Percentiles rank a stretch among this genome's conserved stretches.
Evolutionary conservation across 1,140 invertebrate genomes (phyloP).

Genomic region (Colletes gigas): DNA sequence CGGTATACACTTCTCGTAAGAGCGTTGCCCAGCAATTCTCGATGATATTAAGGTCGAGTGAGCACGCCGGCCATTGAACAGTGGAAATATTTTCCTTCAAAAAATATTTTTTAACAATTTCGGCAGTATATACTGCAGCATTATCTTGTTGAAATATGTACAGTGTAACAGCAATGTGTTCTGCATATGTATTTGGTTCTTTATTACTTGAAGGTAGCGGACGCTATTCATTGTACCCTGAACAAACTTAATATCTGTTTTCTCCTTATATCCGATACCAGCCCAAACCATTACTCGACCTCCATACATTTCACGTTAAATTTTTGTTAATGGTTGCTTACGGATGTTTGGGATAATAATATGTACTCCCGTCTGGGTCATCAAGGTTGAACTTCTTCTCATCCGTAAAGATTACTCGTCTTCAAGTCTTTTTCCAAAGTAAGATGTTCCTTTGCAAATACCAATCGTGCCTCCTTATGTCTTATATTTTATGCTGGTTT

Average conservation of each 20-base stretch:
- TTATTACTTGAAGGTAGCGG: no score
- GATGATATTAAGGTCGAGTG: background rate
- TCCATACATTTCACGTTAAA: background rate
- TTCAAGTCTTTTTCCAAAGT: no score
- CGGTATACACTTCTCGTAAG: background rate
- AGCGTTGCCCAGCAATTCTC: background rate
- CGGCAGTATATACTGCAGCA: background rate
- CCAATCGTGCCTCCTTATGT: background rate
- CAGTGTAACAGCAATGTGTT: background rate
- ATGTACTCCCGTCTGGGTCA: no score
- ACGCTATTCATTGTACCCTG: background rate
- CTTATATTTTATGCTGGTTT: background rate
- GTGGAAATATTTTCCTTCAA: background rate
- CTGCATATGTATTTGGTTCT: background rate
- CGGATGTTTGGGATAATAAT: background rate
- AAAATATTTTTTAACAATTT: constrained; percentile 5
- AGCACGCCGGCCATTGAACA: no score
- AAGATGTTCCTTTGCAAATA: no score
- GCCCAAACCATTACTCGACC: background rate
- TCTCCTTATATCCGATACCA: background rate
- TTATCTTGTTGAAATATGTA: background rate
- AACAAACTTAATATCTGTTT: constrained; percentile 3
- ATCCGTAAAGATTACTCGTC: no score
- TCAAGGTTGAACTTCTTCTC: no score
- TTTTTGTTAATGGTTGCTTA: constrained; percentile 1